Conservation (phyloP, 2,113 vertebrate genomes). For the Oryctolagus cuniculus region DNA sequence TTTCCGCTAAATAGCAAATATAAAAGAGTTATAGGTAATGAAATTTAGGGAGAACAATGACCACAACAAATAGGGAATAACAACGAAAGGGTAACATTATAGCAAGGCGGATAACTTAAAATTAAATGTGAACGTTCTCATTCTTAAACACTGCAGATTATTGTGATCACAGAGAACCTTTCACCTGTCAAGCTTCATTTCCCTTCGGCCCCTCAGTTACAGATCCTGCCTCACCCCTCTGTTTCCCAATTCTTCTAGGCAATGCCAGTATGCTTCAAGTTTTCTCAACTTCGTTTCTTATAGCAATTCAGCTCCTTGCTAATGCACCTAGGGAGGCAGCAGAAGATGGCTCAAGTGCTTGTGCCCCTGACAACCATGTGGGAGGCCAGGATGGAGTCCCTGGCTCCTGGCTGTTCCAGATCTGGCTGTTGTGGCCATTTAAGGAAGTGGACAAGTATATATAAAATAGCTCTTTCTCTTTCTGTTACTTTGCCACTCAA, state of each 20-base stretch:
- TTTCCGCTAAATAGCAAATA: conserved; percentile 17
- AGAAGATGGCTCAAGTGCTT: too few species aligned
- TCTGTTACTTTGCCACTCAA: too few species aligned
- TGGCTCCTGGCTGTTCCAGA: too few species aligned
- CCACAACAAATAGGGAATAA: background rate
- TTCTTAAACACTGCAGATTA: conserved; percentile 13
- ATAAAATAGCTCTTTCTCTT: too few species aligned
- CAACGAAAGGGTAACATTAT: background rate
- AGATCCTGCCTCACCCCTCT: background rate
- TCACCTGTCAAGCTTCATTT: background rate
- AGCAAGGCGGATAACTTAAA: background rate
- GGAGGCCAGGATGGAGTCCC: too few species aligned
- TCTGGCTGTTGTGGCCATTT: too few species aligned
- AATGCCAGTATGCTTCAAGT: background rate
- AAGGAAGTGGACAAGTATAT: too few species aligned
- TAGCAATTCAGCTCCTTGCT: background rate
- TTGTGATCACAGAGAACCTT: background rate
- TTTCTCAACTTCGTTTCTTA: conserved; percentile 20
- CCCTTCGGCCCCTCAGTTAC: background rate
- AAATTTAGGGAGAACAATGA: background rate
- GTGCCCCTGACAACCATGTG: too few species aligned
- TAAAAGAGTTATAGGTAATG: background rate
- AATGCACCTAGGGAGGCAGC: too few species aligned
- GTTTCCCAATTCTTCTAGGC: background rate
- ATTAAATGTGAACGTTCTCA: background rate